Percentiles rank a stretch among this genome's conserved stretches.
Evolutionary conservation across 2,888 invertebrate genomes (phyloP).

Genomic region (Zaprionus lineosus): DNA sequence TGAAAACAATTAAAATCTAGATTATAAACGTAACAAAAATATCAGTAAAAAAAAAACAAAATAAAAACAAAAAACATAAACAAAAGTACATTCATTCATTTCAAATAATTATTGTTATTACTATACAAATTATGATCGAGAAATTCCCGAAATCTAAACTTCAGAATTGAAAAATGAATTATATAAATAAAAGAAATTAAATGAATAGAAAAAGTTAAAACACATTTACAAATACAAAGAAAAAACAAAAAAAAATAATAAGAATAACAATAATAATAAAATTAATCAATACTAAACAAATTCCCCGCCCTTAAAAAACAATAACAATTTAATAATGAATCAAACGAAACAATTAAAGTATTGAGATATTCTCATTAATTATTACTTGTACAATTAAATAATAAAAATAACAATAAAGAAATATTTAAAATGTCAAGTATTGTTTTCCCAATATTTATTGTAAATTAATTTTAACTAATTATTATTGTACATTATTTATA

Average conservation of each 20-base stretch:
- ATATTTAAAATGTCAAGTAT: slow-evolving; percentile 53
- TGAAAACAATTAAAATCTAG: slow-evolving; percentile 70
- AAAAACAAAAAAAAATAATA: slow-evolving; percentile 12
- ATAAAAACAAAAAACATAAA: slow-evolving; percentile 23
- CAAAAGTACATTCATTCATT: slow-evolving; percentile 57
- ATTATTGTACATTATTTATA: no score
- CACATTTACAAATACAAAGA: slow-evolving; percentile 32
- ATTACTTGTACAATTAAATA: slow-evolving; percentile 67
- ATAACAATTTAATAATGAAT: slow-evolving; percentile 22
- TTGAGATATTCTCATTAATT: slow-evolving; percentile 75
- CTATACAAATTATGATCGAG: slow-evolving; percentile 31
- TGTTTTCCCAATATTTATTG: no score
- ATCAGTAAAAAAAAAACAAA: slow-evolving; percentile 41
- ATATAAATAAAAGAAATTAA: slow-evolving; percentile 18
- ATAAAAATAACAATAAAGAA: slow-evolving; percentile 54
- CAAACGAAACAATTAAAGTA: slow-evolving; percentile 53
- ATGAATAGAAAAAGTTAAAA: slow-evolving; percentile 18
- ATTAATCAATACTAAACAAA: slow-evolving; percentile 43
- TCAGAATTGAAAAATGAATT: slow-evolving; percentile 26
- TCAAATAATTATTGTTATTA: slow-evolving; percentile 68
- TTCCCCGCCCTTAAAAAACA: slow-evolving; percentile 60
- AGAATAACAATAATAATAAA: slow-evolving; percentile 52
- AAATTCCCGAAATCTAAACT: slow-evolving; percentile 22
- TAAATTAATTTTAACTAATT: no score
- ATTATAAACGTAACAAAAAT: slow-evolving; percentile 48